Evolutionary conservation across 2,888 invertebrate genomes (phyloP).

Genomic region (Cerceris rybyensis): DNA sequence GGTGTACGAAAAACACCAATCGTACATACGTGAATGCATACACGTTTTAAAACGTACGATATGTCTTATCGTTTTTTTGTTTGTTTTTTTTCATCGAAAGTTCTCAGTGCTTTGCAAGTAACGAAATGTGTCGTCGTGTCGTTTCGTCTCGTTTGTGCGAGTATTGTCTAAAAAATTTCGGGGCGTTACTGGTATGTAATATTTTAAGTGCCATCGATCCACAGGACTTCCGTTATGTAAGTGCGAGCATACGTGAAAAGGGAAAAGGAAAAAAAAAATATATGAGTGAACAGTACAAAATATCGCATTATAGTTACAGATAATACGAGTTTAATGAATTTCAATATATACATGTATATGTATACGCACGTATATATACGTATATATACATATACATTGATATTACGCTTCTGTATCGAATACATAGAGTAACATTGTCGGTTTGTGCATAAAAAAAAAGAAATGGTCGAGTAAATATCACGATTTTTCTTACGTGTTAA

Average conservation of each 20-base stretch:
- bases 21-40: too few species aligned
- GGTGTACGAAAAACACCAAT: too few species aligned
- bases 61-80: too few species aligned
- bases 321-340: conserved; percentile 1
- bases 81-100: too few species aligned
- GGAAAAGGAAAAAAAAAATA: not conserved
- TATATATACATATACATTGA: not conserved
- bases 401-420: not conserved
- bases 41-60: too few species aligned
- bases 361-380: not conserved
- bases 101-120: not conserved
- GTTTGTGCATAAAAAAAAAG: too few species aligned
- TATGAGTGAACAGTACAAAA: conserved; percentile 18
- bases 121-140: not conserved
- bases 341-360: too few species aligned
- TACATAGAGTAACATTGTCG: too few species aligned
- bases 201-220: conserved; percentile 41
- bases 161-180: not conserved
- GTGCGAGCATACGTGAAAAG: conserved; percentile 32
- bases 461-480: too few species aligned
- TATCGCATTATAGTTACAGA: conserved; percentile 31
- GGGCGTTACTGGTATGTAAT: not conserved
- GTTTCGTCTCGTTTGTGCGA: not conserved
- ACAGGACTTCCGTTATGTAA: conserved; percentile 49
- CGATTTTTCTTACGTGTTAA: too few species aligned